Percentiles rank a stretch among this genome's conserved stretches.
These are phyloP conservation scores for Allolobophora icterica DNA, from an alignment of 2,888 invertebrate species.

Conservation along the genomic window DNA sequence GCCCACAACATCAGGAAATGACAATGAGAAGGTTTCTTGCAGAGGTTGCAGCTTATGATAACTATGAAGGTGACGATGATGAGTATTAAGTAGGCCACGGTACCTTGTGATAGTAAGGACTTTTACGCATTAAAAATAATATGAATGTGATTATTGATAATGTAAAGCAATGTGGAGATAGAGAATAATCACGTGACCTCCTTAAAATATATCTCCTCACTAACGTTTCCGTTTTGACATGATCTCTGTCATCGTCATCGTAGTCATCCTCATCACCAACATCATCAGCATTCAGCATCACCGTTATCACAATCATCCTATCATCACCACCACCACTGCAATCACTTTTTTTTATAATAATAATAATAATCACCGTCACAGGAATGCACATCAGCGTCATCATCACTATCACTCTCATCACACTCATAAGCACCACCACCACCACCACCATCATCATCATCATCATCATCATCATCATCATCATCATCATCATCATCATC, in stretches of 20 bases:
- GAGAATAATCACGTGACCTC: not conserved
- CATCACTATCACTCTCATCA: not conserved
- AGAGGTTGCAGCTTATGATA: not conserved
- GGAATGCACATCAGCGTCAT: not conserved
- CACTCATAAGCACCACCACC: not conserved
- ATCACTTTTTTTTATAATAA: not conserved
- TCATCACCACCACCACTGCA: not conserved
- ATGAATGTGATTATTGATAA: not conserved
- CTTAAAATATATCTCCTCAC: not conserved
- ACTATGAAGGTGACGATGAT: not conserved
- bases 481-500: not conserved
- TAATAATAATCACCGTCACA: not conserved
- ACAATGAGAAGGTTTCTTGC: not conserved
- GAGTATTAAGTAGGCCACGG: not conserved
- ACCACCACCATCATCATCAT: not conserved
- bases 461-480: not conserved
- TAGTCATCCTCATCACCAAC: not conserved
- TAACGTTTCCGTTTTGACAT: not conserved
- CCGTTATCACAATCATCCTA: not conserved
- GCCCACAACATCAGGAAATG: not conserved
- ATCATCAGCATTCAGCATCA: not conserved
- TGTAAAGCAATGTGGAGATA: not conserved
- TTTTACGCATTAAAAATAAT: not conserved
- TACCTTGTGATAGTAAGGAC: no score
- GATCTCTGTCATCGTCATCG: conserved; percentile 7